Evolutionary conservation across 1,140 invertebrate genomes (phyloP), one percentile per base, ranked within the genome.

Genomic region (Vanessa tameamea): DNA sequence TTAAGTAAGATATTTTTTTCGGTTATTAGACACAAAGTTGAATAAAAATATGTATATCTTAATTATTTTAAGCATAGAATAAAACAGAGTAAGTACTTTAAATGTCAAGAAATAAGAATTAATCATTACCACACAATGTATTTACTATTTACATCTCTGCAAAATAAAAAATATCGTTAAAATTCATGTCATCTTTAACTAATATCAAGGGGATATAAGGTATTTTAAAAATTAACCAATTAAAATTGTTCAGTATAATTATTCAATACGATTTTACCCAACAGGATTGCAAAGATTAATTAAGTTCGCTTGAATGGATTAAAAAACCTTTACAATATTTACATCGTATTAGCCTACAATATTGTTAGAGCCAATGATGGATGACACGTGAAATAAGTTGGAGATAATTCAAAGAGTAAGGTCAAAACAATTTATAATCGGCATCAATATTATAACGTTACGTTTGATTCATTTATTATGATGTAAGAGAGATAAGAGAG

Each of bases 381-480:
- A 69, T 69, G 66, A 69, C 66, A 69, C 37, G 53, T 59, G 59
- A 43, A 70, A 59, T 64, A 70, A 71, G 47, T 71, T 43, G 51
- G 31, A 66, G 11, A 61, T 61, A 61, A 50, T 48, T 64, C 61
- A 63, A 63, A 63, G n/a, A 64, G 47, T 71, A 64, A 71, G 69
- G 69, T 71, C 69, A 64, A 71, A 53, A 48, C 47, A 16, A 71
- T 71, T 71, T 59, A 71, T 71, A 71, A 71, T 37, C 47, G 26
- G 16, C 57, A 31, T 61, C 57, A 61, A 61, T 61, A 69, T 57
- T 57, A 57, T 69, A 57, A 53, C 69, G 61, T 50, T 71, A 53
- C 26, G 12, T 71, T 43, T 50, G 69, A 26, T 64, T 64, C 61
- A 69, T 74, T 69, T 55, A 69, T 69, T 74, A 64, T 72, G 71